Evolutionary conservation across 2,797 vertebrate genomes (phyloP).

Genomic region (Scleropages formosus): DNA sequence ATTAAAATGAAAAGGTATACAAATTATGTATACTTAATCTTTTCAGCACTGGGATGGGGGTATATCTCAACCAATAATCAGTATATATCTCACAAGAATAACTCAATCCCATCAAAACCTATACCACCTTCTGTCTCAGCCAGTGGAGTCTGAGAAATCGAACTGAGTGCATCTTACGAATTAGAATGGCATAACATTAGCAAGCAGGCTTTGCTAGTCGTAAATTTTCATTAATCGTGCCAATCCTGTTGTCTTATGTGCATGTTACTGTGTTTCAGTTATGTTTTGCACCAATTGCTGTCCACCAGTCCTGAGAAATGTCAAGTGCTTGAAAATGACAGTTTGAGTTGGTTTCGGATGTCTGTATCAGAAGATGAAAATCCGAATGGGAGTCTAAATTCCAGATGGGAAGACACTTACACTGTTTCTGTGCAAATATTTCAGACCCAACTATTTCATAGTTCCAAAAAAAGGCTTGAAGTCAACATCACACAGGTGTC

Average conservation of each 20-base stretch:
- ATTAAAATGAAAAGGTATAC: no score
- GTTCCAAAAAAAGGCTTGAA: slow-evolving; percentile 1
- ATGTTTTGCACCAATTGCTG: slow-evolving; percentile 16
- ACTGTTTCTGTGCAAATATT: slow-evolving; percentile 6
- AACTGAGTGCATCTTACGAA: slow-evolving; percentile 11
- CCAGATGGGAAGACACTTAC: slow-evolving; percentile 6
- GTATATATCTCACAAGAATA: no score
- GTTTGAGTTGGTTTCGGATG: slow-evolving; percentile 8
- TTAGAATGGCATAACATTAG: slow-evolving; percentile 2
- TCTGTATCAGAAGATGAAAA: not conserved
- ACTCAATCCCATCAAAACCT: no score
- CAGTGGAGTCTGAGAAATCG: slow-evolving; percentile 19
- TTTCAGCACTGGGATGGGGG: no score
- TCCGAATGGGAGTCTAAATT: slow-evolving; percentile 17
- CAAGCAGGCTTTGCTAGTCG: not conserved
- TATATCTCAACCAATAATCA: no score
- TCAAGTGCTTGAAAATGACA: not conserved
- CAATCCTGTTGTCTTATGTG: slow-evolving; percentile 1
- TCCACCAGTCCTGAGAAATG: slow-evolving; percentile 18
- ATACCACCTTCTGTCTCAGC: not conserved
- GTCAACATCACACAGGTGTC: slow-evolving; percentile 1
- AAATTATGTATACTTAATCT: no score
- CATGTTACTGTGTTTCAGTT: slow-evolving; percentile 11
- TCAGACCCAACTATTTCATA: not conserved
- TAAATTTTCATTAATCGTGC: slow-evolving; percentile 19